These are phyloP conservation scores for Oncopodura yosiiana DNA, from an alignment of 1,140 invertebrate species.

Conservation along the genomic window DNA sequence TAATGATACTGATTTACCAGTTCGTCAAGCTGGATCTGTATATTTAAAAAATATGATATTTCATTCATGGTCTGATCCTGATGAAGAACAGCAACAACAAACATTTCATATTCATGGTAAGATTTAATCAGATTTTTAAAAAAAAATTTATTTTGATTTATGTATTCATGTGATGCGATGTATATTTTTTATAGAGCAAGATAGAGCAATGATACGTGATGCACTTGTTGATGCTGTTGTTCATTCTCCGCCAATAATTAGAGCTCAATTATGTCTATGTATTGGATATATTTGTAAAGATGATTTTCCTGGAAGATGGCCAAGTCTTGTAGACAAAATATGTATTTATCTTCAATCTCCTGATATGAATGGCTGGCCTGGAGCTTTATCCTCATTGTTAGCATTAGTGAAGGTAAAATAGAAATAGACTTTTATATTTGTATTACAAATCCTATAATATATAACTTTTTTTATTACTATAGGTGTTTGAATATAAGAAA, in stretches of 20 bases:
- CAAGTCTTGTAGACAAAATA: slow-evolving; percentile 91
- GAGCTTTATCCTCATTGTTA: slow-evolving; percentile 81
- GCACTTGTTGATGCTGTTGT: slow-evolving; percentile 91
- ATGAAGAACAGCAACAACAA: slow-evolving; percentile 59
- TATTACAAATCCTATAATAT: no score
- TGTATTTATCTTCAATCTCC: slow-evolving; percentile 66
- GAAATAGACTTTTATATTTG: not conserved
- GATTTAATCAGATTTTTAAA: no score
- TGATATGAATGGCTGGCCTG: slow-evolving; percentile 75
- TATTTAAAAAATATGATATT: slow-evolving; percentile 93
- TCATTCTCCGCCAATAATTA: slow-evolving; percentile 77
- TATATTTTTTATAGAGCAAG: no score
- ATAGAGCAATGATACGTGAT: slow-evolving; percentile 82
- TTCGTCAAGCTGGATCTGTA: slow-evolving; percentile 88
- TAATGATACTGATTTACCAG: slow-evolving; percentile 75
- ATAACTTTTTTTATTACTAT: not conserved
- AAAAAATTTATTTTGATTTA: no score
- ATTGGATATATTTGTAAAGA: slow-evolving; percentile 85
- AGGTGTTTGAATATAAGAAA: slow-evolving; percentile 65
- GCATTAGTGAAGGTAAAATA: slow-evolving; percentile 64
- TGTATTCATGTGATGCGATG: no score
- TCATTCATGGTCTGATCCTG: slow-evolving; percentile 76
- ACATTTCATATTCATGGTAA: slow-evolving; percentile 86
- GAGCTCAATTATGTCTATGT: slow-evolving; percentile 82
- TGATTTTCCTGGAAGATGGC: slow-evolving; percentile 94